phyloP scores from a whole-genome alignment of 2,888 invertebrate species.

The Athalia cordata region DNA sequence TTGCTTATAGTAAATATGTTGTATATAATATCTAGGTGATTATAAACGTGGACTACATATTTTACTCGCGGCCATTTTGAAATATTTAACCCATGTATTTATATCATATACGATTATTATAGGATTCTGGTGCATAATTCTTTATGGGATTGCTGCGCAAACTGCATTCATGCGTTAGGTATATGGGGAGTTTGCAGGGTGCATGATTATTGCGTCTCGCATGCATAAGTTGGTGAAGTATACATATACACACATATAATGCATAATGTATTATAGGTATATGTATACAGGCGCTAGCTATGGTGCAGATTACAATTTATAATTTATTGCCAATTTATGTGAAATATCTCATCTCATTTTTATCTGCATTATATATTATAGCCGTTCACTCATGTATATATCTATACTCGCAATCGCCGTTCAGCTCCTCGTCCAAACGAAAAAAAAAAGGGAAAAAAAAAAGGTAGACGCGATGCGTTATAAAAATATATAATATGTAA shows the following conservation, averaged over 20 bases:
- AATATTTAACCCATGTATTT: not conserved
- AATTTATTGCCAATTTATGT: conserved; percentile 62
- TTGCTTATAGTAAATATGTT: not conserved
- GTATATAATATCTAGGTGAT: not conserved
- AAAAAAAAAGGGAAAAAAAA: too few species aligned
- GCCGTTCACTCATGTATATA: too few species aligned
- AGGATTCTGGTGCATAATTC: conserved; percentile 28
- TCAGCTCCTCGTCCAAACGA: too few species aligned
- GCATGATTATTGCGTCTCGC: conserved; percentile 36
- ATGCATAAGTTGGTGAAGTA: conserved; percentile 25
- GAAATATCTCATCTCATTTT: conserved; percentile 47
- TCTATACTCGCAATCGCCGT: too few species aligned
- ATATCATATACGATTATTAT: not conserved
- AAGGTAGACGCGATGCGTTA: too few species aligned
- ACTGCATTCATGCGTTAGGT: too few species aligned
- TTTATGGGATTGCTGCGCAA: too few species aligned
- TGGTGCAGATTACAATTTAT: conserved; percentile 61
- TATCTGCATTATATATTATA: too few species aligned
- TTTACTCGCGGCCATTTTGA: conserved; percentile 18
- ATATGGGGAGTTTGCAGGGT: conserved; percentile 1
- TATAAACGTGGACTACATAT: not conserved
- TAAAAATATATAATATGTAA: too few species aligned
- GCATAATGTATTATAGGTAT: conserved; percentile 58
- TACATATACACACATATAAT: conserved; percentile 49
- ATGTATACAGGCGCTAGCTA: conserved; percentile 21